Conservation (phyloP, 2,113 vertebrate species). For the Falco punctatus region DNA sequence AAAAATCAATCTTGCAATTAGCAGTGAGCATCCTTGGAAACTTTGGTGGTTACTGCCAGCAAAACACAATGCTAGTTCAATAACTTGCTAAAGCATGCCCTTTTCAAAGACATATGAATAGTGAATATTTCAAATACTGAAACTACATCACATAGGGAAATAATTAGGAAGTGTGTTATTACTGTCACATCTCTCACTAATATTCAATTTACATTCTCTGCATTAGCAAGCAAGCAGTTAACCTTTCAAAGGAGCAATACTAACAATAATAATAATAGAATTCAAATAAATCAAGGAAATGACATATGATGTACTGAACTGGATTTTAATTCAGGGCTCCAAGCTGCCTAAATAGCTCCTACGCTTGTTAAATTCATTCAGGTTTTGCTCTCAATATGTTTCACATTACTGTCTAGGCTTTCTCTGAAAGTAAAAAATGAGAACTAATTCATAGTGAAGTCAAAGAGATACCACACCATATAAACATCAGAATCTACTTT, state of each 20-base stretch:
- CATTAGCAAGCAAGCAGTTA: not conserved
- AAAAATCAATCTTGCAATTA: not conserved
- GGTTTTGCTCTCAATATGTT: conserved; percentile 6
- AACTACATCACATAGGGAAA: not conserved
- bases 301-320: not conserved
- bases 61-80: not conserved
- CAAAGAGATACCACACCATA: not conserved
- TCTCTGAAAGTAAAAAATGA: not conserved
- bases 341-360: not conserved
- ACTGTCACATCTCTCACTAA: not conserved
- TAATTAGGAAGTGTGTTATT: not conserved
- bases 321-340: not conserved
- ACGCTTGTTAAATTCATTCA: not conserved
- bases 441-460: not conserved
- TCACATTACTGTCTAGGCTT: not conserved
- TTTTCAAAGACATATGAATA: not conserved
- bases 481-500: not conserved
- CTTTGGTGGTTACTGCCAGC: not conserved
- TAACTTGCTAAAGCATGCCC: not conserved
- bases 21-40: not conserved
- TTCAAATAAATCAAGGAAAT: not conserved
- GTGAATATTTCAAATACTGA: not conserved
- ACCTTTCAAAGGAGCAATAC: not conserved
- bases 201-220: not conserved
- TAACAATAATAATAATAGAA: not conserved